A percentile compares a stretch with the other conserved stretches of the same genome.
Evolutionary conservation across 2,113 vertebrate genomes (phyloP).

Genomic region (Tenebrosternarchus preto): DNA sequence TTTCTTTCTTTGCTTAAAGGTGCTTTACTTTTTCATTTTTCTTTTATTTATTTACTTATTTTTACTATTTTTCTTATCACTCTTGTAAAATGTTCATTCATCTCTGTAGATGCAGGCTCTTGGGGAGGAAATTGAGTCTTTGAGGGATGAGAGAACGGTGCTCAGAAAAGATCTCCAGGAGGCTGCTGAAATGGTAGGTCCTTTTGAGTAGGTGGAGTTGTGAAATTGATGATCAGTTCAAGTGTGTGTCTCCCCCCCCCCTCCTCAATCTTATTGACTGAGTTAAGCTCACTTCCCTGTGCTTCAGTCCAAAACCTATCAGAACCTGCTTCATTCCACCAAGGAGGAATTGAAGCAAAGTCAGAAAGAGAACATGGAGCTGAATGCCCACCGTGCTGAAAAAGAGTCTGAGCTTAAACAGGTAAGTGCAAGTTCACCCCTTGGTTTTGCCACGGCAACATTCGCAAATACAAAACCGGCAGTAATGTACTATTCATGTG

Average conservation of each 20-base stretch:
- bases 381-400: not conserved
- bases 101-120: conserved; percentile 35
- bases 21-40: no score
- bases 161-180: conserved; percentile 46
- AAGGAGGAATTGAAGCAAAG: conserved; percentile 48
- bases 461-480: not conserved
- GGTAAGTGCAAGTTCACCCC: not conserved
- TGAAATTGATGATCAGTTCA: no score
- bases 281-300: not conserved
- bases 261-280: not conserved
- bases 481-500: no score
- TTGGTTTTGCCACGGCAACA: no score
- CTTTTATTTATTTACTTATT: no score
- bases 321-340: conserved; percentile 39
- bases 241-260: not conserved
- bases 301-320: conserved; percentile 47
- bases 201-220: not conserved
- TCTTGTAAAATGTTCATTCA: not conserved
- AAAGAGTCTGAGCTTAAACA: conserved; percentile 35
- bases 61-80: not conserved
- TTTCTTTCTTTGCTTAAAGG: no score
- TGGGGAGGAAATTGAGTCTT: conserved; percentile 34
- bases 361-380: conserved; percentile 19
- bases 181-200: conserved; percentile 41
- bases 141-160: conserved; percentile 30